These are phyloP conservation scores for Corvus moneduloides DNA, from an alignment of 2,113 vertebrate species.

Conservation along the genomic window DNA sequence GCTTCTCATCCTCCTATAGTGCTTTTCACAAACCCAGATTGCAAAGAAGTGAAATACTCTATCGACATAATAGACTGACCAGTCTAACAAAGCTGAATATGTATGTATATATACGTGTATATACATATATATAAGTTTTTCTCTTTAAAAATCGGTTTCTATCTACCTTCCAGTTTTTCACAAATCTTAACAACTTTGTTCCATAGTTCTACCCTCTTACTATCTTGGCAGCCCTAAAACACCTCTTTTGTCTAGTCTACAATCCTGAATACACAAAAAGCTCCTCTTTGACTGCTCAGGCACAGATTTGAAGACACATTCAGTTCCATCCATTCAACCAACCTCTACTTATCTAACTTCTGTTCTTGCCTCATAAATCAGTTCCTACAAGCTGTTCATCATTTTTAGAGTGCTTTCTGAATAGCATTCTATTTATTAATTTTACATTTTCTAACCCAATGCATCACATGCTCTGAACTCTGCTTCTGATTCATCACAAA, in stretches of 20 bases:
- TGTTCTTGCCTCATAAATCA: conserved; percentile 42
- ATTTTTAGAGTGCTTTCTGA: conserved; percentile 27
- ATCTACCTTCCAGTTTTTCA: not conserved
- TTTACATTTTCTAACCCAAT: not conserved
- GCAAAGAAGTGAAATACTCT: not conserved
- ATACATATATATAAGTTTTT: not conserved
- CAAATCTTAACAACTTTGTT: not conserved
- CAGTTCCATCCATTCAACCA: not conserved
- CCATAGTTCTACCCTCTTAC: not conserved
- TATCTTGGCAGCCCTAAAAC: not conserved
- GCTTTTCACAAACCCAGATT: not conserved
- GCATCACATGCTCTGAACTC: not conserved
- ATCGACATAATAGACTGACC: not conserved
- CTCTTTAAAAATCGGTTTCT: not conserved
- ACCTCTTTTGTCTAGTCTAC: not conserved
- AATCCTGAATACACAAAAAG: not conserved
- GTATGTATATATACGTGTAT: not conserved
- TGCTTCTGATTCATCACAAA: not conserved
- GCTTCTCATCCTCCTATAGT: not conserved
- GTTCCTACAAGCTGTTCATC: not conserved
- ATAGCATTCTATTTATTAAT: conserved; percentile 33
- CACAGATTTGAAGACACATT: not conserved
- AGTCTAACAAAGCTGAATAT: not conserved
- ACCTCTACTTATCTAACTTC: not conserved
- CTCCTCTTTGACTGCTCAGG: not conserved